These are phyloP conservation scores for Erebia aethiops DNA, from an alignment of 2,888 invertebrate species.

Conservation along the genomic window DNA sequence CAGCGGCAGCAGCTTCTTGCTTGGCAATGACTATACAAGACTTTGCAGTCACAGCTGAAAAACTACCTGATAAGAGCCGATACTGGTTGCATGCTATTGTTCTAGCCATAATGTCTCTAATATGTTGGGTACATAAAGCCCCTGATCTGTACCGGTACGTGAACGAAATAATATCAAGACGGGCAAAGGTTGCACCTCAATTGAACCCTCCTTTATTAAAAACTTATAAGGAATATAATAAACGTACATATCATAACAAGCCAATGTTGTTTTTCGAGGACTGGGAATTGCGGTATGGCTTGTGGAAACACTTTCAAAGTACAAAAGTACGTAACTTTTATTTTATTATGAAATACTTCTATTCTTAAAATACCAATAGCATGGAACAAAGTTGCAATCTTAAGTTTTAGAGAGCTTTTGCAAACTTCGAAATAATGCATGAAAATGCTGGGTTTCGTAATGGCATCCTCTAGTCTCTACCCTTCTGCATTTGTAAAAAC, in stretches of 20 bases:
- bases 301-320: constrained; percentile 84
- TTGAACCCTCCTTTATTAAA: constrained; percentile 84
- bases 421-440: no score
- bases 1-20: constrained; percentile 82
- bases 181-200: constrained; percentile 85
- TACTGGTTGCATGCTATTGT: constrained; percentile 84
- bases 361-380: no score
- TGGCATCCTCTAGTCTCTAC: no score
- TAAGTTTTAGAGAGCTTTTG: no score
- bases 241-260: constrained; percentile 84
- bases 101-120: constrained; percentile 83
- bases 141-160: constrained; percentile 82
- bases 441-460: no score
- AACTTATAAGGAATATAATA: constrained; percentile 78
- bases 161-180: constrained; percentile 78
- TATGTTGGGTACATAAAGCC: constrained; percentile 85
- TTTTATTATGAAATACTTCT: no score
- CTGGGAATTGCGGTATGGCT: constrained; percentile 85
- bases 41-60: constrained; percentile 65
- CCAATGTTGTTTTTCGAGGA: constrained; percentile 85
- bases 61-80: constrained; percentile 55
- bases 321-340: constrained; percentile 40
- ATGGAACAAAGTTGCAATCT: no score
- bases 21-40: constrained; percentile 85
- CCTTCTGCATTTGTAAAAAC: no score